Evolutionary conservation across 2,797 vertebrate species (phyloP).

Genomic region (Ctenochaetus hawaiiensis): DNA sequence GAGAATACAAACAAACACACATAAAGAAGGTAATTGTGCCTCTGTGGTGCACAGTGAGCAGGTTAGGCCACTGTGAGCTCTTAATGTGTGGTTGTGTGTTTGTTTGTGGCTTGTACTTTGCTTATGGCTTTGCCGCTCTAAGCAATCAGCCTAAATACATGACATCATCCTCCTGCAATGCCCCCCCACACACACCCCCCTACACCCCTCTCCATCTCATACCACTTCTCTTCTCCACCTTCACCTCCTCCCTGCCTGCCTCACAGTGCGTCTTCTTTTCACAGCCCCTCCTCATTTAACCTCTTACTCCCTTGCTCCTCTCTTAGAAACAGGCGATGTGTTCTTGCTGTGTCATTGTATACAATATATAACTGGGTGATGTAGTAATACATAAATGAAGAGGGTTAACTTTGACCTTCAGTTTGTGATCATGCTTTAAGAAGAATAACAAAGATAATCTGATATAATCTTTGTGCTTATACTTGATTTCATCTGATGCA

Average conservation of each 20-base stretch:
- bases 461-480: background rate
- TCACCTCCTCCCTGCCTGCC: slow-evolving; percentile 57
- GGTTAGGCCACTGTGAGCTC: slow-evolving; percentile 62
- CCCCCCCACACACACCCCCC: slow-evolving; percentile 38
- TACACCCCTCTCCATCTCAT: slow-evolving; percentile 34
- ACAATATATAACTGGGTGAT: background rate
- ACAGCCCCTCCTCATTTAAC: slow-evolving; percentile 62
- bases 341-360: slow-evolving; percentile 71
- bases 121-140: slow-evolving; percentile 73
- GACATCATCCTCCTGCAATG: slow-evolving; percentile 88
- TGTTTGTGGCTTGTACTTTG: slow-evolving; percentile 73
- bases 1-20: slow-evolving; percentile 22
- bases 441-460: background rate
- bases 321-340: slow-evolving; percentile 60
- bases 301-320: slow-evolving; percentile 48
- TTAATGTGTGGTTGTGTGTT: slow-evolving; percentile 67
- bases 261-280: slow-evolving; percentile 56
- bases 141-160: slow-evolving; percentile 87
- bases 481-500: background rate
- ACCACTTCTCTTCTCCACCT: slow-evolving; percentile 55
- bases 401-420: background rate
- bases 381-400: slow-evolving; percentile 16
- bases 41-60: slow-evolving; percentile 49
- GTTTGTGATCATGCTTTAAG: background rate
- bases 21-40: slow-evolving; percentile 21